Conservation (phyloP, 2,113 vertebrate species). For the Trichomycterus rosablanca region DNA sequence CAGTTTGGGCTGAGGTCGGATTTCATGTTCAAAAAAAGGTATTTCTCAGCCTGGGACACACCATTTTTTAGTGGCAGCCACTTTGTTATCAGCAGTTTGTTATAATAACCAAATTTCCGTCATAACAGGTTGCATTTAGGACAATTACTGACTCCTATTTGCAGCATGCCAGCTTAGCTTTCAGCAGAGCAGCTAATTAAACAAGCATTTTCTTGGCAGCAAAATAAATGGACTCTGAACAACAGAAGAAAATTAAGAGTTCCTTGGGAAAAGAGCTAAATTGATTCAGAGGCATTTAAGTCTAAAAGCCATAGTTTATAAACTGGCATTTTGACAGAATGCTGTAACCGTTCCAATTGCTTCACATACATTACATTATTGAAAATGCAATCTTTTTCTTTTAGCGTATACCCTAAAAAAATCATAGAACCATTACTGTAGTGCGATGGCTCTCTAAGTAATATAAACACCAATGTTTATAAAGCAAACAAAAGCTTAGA, state of each 20-base stretch:
- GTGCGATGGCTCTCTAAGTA: too few species aligned
- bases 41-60: conserved; percentile 25
- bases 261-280: conserved; percentile 1
- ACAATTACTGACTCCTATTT: neutral
- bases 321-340: too few species aligned
- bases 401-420: too few species aligned
- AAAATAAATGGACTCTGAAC: conserved; percentile 12
- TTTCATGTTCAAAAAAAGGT: conserved; percentile 40
- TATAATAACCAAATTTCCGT: conserved; percentile 3
- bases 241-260: neutral
- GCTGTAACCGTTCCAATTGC: too few species aligned
- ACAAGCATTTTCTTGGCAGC: conserved; percentile 6
- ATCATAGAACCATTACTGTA: too few species aligned
- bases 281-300: neutral
- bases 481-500: too few species aligned
- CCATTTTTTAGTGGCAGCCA: neutral
- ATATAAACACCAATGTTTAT: too few species aligned
- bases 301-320: conserved; percentile 6
- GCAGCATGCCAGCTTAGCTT: neutral
- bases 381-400: too few species aligned
- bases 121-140: neutral
- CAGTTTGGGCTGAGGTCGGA: conserved; percentile 50
- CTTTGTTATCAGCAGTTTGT: conserved; percentile 5
- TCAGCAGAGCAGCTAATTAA: conserved; percentile 27
- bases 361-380: too few species aligned